These are phyloP conservation scores for Crotalus viridis DNA, from an alignment of 2,113 vertebrate species.

Conservation along the genomic window DNA sequence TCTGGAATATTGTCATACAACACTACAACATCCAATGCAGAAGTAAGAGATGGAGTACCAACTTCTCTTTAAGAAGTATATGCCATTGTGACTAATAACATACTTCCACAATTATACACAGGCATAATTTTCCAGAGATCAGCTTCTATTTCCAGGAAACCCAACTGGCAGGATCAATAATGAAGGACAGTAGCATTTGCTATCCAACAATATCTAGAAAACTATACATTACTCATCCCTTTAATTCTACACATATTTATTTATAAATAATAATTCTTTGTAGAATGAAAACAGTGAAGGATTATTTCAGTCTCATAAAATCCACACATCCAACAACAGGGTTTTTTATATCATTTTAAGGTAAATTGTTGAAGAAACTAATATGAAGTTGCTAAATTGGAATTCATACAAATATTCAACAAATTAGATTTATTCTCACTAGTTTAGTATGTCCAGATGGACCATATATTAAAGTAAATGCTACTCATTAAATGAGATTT, in stretches of 20 bases:
- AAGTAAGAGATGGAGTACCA: background rate
- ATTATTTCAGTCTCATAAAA: background rate
- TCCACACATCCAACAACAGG: background rate
- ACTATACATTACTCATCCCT: too few species aligned
- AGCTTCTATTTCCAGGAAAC: too few species aligned
- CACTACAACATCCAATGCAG: background rate
- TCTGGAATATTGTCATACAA: background rate
- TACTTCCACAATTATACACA: background rate
- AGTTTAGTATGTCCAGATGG: background rate
- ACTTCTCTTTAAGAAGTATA: background rate
- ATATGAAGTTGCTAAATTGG: background rate
- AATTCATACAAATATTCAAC: background rate
- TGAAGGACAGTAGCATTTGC: too few species aligned
- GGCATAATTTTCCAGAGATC: too few species aligned
- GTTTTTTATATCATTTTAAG: background rate
- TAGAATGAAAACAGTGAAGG: background rate
- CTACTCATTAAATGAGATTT: background rate
- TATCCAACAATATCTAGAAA: too few species aligned
- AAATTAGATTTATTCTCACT: background rate
- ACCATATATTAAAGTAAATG: background rate
- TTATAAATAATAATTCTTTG: background rate
- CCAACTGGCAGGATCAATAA: too few species aligned
- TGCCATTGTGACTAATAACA: background rate
- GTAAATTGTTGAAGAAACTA: background rate
- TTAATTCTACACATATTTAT: background rate